Percentiles rank a stretch among this genome's conserved stretches.
These are phyloP conservation scores for Pelusios castaneus DNA, from an alignment of 2,113 vertebrate genomes.

Conservation along the genomic window DNA sequence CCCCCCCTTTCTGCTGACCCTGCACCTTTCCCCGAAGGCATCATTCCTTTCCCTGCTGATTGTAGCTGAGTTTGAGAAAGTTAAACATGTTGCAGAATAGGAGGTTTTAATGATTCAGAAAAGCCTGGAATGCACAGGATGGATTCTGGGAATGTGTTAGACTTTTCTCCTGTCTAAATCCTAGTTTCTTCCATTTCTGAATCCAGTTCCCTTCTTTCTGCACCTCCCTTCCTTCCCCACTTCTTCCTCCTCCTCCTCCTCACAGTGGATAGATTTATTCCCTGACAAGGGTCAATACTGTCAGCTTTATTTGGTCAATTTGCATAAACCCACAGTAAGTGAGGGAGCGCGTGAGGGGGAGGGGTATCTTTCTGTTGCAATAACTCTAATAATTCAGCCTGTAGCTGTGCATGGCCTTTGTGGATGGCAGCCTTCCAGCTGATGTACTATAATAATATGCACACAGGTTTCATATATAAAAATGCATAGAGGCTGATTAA, in stretches of 20 bases:
- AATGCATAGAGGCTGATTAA: conserved; percentile 71
- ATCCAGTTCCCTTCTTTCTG: background rate
- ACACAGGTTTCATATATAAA: conserved; percentile 66
- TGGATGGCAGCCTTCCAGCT: conserved; percentile 73
- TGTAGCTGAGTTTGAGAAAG: conserved; percentile 43
- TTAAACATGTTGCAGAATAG: conserved; percentile 7
- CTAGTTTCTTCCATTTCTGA: background rate
- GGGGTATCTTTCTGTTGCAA: conserved; percentile 40
- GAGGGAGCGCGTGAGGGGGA: background rate
- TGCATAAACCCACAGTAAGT: conserved; percentile 38
- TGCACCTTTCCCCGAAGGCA: background rate
- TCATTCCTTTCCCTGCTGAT: conserved; percentile 7
- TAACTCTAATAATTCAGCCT: conserved; percentile 58
- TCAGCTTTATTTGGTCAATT: conserved; percentile 36
- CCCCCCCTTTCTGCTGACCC: conserved; percentile 32
- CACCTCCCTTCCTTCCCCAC: background rate
- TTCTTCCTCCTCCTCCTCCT: background rate
- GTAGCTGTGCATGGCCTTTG: conserved; percentile 66
- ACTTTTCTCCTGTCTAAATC: background rate
- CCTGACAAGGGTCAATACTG: conserved; percentile 36
- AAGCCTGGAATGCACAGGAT: background rate
- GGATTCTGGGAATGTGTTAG: background rate
- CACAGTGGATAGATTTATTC: conserved; percentile 57
- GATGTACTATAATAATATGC: conserved; percentile 63
- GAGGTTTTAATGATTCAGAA: conserved; percentile 54